Evolutionary conservation across 2,888 invertebrate species (phyloP), one percentile per base, ranked within the genome.

Genomic region (Dendrolimus houi): DNA sequence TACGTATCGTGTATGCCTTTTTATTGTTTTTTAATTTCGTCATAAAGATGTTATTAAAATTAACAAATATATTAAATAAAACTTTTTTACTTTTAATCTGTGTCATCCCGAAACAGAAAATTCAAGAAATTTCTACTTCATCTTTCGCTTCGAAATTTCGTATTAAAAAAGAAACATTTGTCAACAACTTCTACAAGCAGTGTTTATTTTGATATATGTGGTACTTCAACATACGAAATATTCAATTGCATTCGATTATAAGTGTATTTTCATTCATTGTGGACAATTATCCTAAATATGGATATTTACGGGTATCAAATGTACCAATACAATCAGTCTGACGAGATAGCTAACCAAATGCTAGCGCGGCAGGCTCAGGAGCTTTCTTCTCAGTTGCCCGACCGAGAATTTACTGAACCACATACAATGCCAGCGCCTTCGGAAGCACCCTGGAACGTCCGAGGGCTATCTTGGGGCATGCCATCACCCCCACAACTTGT

Each of bases 401-500:
- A 73, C 59, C 75, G 74, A 41, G 71, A 61, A 9, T 64, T 75
- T 41, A 67, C 75, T 41, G 82, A 77, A 55, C 70, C 80, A 0
- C 87, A 85, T 60, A 67, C 64, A 10, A 85, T 91, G 85, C 89
- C 89, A 7, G 79, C 70, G 13, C 90, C 91, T 9, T 77, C 87
- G 7, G 84, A 83, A n/a, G 61, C 75, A 1, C 90, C 91, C 0
- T 92, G 92, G 92, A 92, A 90, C 64, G 79, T 91, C 7, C 88
- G 92, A 59, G 83, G 85, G 9, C 72, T 93, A 64, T 77, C 92
- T 0, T 93, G 93, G 93, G 88, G 92, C 10, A 74, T 87, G 67
- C 72, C 77, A 1, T 77, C 85, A 10, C 86, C 88, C 1, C 87
- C 88, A 2, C 77, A 82, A 40, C 62, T 91, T n/a, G 87, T 91